These are phyloP conservation scores for Drosophila kurseongensis DNA, from an alignment of 1,140 invertebrate genomes.

Conservation along the genomic window DNA sequence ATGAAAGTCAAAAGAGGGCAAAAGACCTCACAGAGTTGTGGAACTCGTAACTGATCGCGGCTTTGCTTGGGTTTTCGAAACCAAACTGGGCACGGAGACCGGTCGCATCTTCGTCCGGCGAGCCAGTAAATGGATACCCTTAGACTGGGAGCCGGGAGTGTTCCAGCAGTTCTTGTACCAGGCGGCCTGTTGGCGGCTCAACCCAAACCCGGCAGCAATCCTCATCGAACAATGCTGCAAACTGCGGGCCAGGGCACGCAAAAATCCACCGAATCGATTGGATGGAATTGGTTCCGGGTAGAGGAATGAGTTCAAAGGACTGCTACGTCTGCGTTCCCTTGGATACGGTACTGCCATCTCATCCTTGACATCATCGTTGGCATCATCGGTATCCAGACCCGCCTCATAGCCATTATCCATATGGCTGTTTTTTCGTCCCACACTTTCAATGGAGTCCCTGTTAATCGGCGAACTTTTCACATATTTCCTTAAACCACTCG, in stretches of 20 bases:
- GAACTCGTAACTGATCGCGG: neutral
- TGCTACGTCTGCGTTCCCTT: neutral
- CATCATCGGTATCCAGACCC: slow-evolving; percentile 5
- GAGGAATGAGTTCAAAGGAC: neutral
- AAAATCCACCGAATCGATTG: slow-evolving; percentile 13
- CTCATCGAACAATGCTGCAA: slow-evolving; percentile 21
- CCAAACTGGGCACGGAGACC: neutral
- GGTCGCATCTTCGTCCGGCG: neutral
- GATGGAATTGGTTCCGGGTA: neutral
- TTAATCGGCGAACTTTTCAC: neutral
- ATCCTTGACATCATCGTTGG: neutral
- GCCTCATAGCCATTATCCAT: neutral
- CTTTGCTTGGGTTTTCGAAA: rapidly evolving
- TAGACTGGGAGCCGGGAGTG: slow-evolving; percentile 22
- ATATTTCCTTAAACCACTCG: neutral
- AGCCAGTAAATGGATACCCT: slow-evolving; percentile 1
- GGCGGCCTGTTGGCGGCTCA: slow-evolving; percentile 43
- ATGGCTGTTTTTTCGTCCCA: neutral
- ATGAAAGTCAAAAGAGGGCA: too few species aligned
- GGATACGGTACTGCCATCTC: neutral
- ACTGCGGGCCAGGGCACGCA: slow-evolving; percentile 9
- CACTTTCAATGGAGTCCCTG: neutral
- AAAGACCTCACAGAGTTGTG: neutral
- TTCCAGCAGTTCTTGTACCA: slow-evolving; percentile 72
- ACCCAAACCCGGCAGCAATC: slow-evolving; percentile 51